Base-by-base conservation (phyloP, 1,140 invertebrate species). In the Colletes latitarsis region DNA sequence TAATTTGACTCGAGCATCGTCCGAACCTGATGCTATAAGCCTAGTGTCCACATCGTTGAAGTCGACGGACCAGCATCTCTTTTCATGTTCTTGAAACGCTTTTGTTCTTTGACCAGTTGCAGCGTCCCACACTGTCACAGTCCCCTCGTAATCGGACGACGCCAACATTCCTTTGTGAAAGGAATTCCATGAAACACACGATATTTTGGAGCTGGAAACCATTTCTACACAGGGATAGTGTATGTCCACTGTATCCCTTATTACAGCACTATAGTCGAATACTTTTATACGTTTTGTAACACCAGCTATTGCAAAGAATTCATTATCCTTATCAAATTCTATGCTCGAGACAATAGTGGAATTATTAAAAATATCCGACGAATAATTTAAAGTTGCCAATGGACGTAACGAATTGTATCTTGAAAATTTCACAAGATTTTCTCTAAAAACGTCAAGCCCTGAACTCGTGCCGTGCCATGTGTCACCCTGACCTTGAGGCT, bases 281-380 rank as follows among this genome's bases (percentile, higher is more conserved):
- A 99, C 96, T 93, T 99, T 99, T 55, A 99, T 99, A 77, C 97
- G 95, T 90, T 98, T 99, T 0, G 98, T 99, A 2, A 99, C 98
- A 17, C 98, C 98, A 60, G 98, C 98, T 84, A 99, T 98, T 0
- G 98, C 98, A 94, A 99, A 99, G 93, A 96, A 98, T 93, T 99
- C 98, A 91, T 97, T 97, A 92, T 99, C 98, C 92, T 98, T 98
- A 90, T 99, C 98, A 93, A 99, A 99, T 93, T 99, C 98, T 85
- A 99, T 99, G 85, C 97, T 98, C 10, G 98, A 99, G 0, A 99
- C 98, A 88, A 99, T 99, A 39, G 97, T 98, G 1, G 98, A 97
- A 89, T 96, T 96, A 88, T 97, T 98, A 87, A 96, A 96, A 19
- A 97, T 95, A 92, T 99, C 98, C 86, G 96, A 97, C 60, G 97